A percentile compares a stretch with the other conserved stretches of the same genome.
Conservation (phyloP, 2,113 vertebrate genomes). For the Pseudorhombus dupliciocellatus region DNA sequence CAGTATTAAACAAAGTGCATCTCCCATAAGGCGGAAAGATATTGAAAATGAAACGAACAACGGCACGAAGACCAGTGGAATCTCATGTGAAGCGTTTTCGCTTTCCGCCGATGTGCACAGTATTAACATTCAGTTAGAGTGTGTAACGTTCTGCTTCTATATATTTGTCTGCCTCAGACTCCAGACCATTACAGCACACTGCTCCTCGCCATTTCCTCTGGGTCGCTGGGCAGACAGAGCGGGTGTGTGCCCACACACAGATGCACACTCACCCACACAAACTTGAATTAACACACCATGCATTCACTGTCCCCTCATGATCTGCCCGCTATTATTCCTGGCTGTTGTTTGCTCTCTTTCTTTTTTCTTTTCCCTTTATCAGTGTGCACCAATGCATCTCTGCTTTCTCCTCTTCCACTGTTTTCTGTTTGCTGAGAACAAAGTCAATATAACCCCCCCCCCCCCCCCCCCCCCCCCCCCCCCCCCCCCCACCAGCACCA, state of each 20-base stretch:
- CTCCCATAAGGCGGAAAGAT: conserved; percentile 67
- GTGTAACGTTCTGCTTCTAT: conserved; percentile 54
- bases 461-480: too few species aligned
- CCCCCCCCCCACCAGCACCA: too few species aligned
- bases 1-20: conserved; percentile 76
- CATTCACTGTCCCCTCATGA: conserved; percentile 21
- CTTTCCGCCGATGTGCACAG: conserved; percentile 69
- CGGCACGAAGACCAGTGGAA: conserved; percentile 61
- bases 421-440: conserved; percentile 16
- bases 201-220: conserved; percentile 47
- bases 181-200: conserved; percentile 38
- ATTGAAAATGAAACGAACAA: conserved; percentile 72
- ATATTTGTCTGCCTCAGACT: conserved; percentile 56
- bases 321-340: conserved; percentile 4
- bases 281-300: conserved; percentile 38
- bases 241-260: conserved; percentile 22
- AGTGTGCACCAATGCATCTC: conserved; percentile 28
- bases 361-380: conserved; percentile 2
- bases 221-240: conserved; percentile 39
- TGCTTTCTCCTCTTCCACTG: neutral
- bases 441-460: conserved; percentile 6
- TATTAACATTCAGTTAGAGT: conserved; percentile 71
- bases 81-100: conserved; percentile 64
- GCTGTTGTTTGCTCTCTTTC: conserved; percentile 9
- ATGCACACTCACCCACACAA: conserved; percentile 14